Evolutionary conservation across 2,888 invertebrate genomes (phyloP).

Genomic region (Andrena bicolor): DNA sequence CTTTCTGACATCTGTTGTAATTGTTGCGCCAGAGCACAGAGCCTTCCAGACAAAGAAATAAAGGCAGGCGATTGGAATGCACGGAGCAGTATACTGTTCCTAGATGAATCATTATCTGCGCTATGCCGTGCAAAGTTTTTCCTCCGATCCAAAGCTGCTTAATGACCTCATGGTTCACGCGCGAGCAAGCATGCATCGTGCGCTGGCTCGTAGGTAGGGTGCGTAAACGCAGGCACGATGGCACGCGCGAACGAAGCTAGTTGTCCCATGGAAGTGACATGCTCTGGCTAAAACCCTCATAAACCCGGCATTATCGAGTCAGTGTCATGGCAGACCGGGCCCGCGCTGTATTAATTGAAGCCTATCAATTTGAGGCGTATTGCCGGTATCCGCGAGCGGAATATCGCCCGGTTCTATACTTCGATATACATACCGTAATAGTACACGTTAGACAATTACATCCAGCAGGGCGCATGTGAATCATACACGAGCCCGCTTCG

Average conservation of each 20-base stretch:
- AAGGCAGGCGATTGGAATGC: background rate
- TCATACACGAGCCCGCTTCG: background rate
- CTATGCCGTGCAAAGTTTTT: background rate
- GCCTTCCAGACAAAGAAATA: background rate
- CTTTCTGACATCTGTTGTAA: background rate
- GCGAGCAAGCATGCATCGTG: background rate
- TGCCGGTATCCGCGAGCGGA: conserved; percentile 66
- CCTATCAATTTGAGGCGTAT: conserved; percentile 78
- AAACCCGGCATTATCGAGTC: conserved; percentile 80
- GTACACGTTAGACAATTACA: conserved; percentile 61
- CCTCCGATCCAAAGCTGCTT: conserved; percentile 5
- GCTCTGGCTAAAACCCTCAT: conserved; percentile 78
- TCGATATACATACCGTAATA: conserved; percentile 41
- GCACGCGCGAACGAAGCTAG: conserved; percentile 68
- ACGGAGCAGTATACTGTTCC: background rate
- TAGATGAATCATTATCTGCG: background rate
- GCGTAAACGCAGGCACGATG: conserved; percentile 27
- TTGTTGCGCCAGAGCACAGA: background rate
- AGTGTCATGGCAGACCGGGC: conserved; percentile 73
- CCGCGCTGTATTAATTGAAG: conserved; percentile 79
- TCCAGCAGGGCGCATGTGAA: conserved; percentile 5
- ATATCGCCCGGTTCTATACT: conserved; percentile 57
- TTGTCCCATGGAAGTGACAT: conserved; percentile 75
- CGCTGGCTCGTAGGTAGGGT: background rate
- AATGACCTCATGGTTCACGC: conserved; percentile 9